Evolutionary conservation across 2,113 vertebrate genomes (phyloP), one percentile per base, ranked within the genome.

Genomic region (Urocitellus parryii): DNA sequence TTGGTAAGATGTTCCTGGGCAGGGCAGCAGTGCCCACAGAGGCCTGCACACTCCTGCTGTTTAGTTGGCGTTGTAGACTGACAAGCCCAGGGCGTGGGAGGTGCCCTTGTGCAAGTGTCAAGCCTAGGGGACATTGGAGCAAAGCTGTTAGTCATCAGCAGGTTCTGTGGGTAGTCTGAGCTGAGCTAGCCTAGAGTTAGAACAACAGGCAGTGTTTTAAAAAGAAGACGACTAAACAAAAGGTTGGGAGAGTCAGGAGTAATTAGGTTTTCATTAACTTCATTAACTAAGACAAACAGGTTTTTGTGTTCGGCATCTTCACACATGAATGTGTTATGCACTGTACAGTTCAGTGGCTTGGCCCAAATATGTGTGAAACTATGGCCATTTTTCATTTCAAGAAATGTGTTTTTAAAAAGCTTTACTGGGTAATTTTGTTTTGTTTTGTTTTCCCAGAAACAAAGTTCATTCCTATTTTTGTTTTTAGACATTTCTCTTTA

Each of bases 101-200:
- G 53, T 24, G 29, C 6, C 67, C 1, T 0, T 7, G 51, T 12
- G 48, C 27, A 20, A 53, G 39, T 20, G 16, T 32, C 39, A 25
- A 27, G n/a, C 86, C 74, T 48, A 9, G 3, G 72, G 45, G 34
- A 32, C 20, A 1, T 9, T 2, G 14, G 13, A 34, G 20, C 7
- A 18, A 9, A 72, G 42, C 48, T 17, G 0, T 6, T 4, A 2
- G 42, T n/a, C 73, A 0, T 20, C 7, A 1, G 34, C 24, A 0
- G 37, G 32, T 8, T 4, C 34, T 37, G 1, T 63, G 14, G 25
- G 14, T 22, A 20, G n/a, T 56, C 56, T n/a, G 34, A 61, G 34
- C 88, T 45, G 18, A 51, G 81, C 79, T 61, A 9, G 63, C 16
- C 32, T n/a, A 4, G 39, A 2, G 8, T 37, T 53, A 91, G 37